Conservation (phyloP, 2,888 invertebrate species). For the Dicyrtomina minuta region DNA sequence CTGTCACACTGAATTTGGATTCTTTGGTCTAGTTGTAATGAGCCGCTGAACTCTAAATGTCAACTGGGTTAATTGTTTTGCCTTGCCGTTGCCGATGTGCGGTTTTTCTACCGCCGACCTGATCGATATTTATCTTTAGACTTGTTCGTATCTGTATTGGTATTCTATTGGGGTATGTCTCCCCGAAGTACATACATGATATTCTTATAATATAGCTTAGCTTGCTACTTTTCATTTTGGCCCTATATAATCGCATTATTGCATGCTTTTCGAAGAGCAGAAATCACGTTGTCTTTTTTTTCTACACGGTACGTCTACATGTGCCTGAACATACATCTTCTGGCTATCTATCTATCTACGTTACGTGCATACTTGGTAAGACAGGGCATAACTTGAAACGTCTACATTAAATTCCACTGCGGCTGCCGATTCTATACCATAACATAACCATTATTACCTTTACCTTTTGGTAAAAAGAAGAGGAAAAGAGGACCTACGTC, state of each 20-base stretch:
- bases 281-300: neutral
- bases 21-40: neutral
- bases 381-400: too few species aligned
- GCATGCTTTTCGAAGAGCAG: too few species aligned
- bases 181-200: neutral
- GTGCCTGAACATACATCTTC: neutral
- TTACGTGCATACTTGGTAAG: neutral
- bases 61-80: constrained; percentile 29
- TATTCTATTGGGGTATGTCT: constrained; percentile 12
- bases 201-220: too few species aligned
- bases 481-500: too few species aligned
- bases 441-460: too few species aligned
- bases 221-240: too few species aligned
- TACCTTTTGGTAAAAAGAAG: too few species aligned
- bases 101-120: constrained; percentile 22
- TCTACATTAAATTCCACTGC: too few species aligned
- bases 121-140: constrained; percentile 5
- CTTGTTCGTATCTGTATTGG: neutral
- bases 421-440: too few species aligned
- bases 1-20: too few species aligned
- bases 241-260: too few species aligned
- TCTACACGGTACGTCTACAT: neutral
- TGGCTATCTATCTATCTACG: too few species aligned
- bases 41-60: constrained; percentile 24
- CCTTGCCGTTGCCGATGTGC: constrained; percentile 26